phyloP scores from a whole-genome alignment of 2,797 vertebrate genomes.

The Girardinus metallicus region DNA sequence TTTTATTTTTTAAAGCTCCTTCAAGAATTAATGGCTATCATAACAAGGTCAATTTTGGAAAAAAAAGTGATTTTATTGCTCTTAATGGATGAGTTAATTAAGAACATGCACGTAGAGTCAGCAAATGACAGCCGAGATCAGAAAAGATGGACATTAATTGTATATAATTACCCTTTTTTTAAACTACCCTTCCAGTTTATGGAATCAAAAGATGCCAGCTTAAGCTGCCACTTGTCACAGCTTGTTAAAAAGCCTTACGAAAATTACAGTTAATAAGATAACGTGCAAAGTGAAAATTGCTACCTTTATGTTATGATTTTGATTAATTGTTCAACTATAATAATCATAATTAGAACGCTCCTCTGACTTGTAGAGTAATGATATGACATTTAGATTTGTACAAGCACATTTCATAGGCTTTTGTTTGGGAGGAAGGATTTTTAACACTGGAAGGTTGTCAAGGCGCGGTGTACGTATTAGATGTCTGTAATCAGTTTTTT shows the following conservation, averaged over 20 bases:
- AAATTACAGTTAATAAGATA: slow-evolving; percentile 10
- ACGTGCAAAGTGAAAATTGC: slow-evolving; percentile 12
- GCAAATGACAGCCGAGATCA: slow-evolving; percentile 15
- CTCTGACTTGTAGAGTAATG: background rate
- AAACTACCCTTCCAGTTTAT: background rate
- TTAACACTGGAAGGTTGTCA: slow-evolving; percentile 1
- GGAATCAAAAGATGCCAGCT: slow-evolving; percentile 10
- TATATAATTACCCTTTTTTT: slow-evolving; percentile 1
- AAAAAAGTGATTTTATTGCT: background rate
- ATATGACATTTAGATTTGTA: slow-evolving; percentile 1
- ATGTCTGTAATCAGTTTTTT: slow-evolving; percentile 25
- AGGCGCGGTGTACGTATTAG: background rate
- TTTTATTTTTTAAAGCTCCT: background rate
- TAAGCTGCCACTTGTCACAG: slow-evolving; percentile 9
- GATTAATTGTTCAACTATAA: slow-evolving; percentile 8
- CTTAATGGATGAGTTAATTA: background rate
- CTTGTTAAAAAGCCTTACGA: slow-evolving; percentile 3
- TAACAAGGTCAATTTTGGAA: background rate
- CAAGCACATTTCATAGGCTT: background rate
- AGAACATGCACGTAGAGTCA: slow-evolving; percentile 4
- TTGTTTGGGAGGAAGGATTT: background rate
- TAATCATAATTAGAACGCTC: background rate
- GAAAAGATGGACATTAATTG: slow-evolving; percentile 24
- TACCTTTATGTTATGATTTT: slow-evolving; percentile 8
- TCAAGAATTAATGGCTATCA: background rate